These are phyloP conservation scores for Antigone vipio DNA, from an alignment of 2,113 vertebrate genomes.

Conservation along the genomic window DNA sequence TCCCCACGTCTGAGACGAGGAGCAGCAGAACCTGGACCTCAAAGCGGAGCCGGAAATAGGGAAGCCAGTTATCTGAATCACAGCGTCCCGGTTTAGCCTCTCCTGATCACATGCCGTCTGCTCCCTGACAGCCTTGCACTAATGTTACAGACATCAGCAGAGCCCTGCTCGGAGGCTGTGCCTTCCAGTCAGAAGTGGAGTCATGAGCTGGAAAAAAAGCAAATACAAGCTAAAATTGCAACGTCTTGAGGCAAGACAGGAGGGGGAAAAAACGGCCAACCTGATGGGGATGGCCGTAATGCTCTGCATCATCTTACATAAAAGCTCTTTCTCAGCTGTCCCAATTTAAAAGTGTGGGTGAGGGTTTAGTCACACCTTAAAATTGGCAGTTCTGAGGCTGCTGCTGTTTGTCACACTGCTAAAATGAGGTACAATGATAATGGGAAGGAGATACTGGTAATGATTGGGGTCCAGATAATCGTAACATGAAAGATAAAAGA, in stretches of 20 bases:
- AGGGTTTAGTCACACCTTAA: neutral
- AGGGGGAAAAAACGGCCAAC: neutral
- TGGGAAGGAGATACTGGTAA: neutral
- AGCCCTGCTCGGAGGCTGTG: neutral
- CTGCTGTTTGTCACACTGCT: neutral
- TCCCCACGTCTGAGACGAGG: accelerated
- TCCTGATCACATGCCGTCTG: conserved; percentile 2
- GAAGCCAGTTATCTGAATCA: neutral
- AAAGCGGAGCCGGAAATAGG: conserved; percentile 24
- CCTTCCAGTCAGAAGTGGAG: neutral
- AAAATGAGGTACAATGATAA: neutral
- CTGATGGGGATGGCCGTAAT: neutral
- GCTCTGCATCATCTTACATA: conserved; percentile 11
- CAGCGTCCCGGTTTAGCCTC: conserved; percentile 1
- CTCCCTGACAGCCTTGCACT: neutral
- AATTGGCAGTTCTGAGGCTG: neutral
- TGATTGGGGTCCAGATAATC: neutral
- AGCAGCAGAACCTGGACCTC: neutral
- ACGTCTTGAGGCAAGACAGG: neutral
- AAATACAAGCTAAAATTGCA: conserved; percentile 25
- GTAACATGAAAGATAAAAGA: neutral
- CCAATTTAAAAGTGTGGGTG: conserved; percentile 23
- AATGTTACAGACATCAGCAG: neutral
- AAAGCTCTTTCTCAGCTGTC: conserved; percentile 1
- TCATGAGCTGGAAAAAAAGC: conserved; percentile 4